phyloP scores from a whole-genome alignment of 2,113 vertebrate species.

The Trogon surrucura region DNA sequence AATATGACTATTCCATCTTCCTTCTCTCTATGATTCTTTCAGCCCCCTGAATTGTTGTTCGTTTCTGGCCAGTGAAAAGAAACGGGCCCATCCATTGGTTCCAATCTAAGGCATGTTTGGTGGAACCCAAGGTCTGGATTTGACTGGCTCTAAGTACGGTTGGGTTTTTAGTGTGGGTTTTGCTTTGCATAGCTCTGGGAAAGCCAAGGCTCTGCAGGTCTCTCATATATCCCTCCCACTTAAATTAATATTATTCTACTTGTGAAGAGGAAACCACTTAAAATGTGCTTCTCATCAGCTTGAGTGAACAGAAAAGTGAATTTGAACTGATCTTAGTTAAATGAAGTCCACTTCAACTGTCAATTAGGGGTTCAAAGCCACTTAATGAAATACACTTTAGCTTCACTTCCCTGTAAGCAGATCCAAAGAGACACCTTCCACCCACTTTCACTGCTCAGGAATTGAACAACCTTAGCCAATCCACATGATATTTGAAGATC shows the following conservation, averaged over 20 bases:
- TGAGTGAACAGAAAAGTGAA: background rate
- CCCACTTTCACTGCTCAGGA: background rate
- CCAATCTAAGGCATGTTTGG: background rate
- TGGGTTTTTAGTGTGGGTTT: background rate
- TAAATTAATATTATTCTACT: background rate
- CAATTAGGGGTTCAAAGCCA: background rate
- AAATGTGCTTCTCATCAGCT: background rate
- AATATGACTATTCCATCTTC: background rate
- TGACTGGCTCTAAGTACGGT: background rate
- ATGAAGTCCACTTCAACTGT: constrained; percentile 8
- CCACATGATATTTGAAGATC: background rate
- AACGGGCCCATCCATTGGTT: background rate
- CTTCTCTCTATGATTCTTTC: background rate
- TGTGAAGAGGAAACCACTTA: background rate
- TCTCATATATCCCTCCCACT: background rate
- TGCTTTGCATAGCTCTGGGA: background rate
- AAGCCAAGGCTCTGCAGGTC: background rate
- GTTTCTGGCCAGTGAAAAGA: background rate
- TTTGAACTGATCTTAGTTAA: constrained; percentile 8
- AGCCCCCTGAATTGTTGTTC: background rate
- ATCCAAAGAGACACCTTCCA: background rate
- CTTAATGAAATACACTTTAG: background rate
- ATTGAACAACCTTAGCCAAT: background rate
- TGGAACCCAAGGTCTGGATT: background rate
- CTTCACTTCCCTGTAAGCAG: background rate